Base-by-base conservation (phyloP, 2,888 invertebrate genomes). In the Chymomyza procnemis region DNA sequence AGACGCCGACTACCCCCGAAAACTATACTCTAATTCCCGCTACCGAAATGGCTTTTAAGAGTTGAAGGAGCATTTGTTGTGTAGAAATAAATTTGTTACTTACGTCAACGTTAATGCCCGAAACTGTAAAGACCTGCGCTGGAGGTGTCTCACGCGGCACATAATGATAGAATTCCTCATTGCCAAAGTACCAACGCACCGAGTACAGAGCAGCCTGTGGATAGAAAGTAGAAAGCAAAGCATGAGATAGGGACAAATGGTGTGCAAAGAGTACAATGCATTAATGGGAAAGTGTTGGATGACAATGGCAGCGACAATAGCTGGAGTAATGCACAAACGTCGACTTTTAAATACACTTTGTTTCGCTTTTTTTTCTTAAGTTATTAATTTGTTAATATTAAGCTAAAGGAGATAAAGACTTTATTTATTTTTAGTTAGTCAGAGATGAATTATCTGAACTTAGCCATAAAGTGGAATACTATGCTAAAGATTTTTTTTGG, bases 151-250 rank as follows among this genome's bases (percentile, higher is more conserved):
- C 93, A 75, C 93, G 93, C 46, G 94, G 93, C 66, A 93, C 92
- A 87, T 91, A 94, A 75, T 93, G 92, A 89, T 93, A 94, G 90
- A 94, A 94, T 88, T 94, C 94, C 75, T 92, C 91, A 34, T 90
- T 85, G 71, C 93, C 93, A 78, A 93, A 92, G 90, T 93, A 94
- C 94, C 94, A 94, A 88, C 93, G 93, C 74, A 94, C 93, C 21
- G 93, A 92, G 87, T 94, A 94, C 55, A 94, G 90, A 47, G 90
- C 89, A 59, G 91, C 91, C 91, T 91, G 74, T n/a, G 75, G 78
- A 63, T 59, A 22, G 65, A 67, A 67, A 67, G 26, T 22, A 61
- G 55, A 41, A 52, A 62, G 21, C 52, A 65, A 61, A 4, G 60
- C 12, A 18, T 67, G 48, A 74, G 68, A 30, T 58, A 50, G 46